Evolutionary conservation across 2,113 vertebrate genomes (phyloP), one percentile per base, ranked within the genome.

Genomic region (Dolichallabes microphthalmus): DNA sequence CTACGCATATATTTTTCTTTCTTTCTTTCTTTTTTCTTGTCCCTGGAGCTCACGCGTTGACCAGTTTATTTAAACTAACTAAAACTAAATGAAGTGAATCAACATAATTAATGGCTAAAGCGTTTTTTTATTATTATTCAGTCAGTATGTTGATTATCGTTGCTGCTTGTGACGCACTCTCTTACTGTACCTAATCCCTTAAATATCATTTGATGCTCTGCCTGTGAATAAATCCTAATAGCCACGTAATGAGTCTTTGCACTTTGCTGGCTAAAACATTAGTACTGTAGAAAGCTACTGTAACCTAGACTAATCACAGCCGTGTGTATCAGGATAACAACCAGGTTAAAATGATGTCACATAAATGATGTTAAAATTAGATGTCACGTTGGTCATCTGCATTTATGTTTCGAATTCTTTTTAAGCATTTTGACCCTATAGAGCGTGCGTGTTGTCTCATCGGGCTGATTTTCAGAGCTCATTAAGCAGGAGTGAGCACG

Each of bases 191-290:
- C 35, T 83, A 83, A 87, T 87, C 74, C 82, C 75, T 80, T 55
- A n/a, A 78, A 69, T 80, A 88, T 82, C 71, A 76, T 30, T 85
- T 45, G 45, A 83, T 84, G 86, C 71, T 61, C 60, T 7, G 74
- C 87, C 75, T 82, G 82, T 79, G 76, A 88, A 82, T 83, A 68
- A 83, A 86, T 87, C 86, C 75, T 86, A 89, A 89, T 87, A 77
- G 35, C 82, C 83, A 76, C 88, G 79, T 89, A 89, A 89, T 88
- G 79, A 86, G 85, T 60, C 78, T 80, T 69, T 86, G 85, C 58
- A 63, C 53, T 76, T 45, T 20, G 69, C 57, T 82, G 45, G 71
- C 61, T 83, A 57, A 64, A 88, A 86, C 85, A 75, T 80, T 66
- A 85, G 39, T 45, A 45, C 45, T 45, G 45, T 66, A 74, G 74